These are phyloP conservation scores for Jacana jacana DNA, from an alignment of 2,113 vertebrate genomes.

Conservation along the genomic window DNA sequence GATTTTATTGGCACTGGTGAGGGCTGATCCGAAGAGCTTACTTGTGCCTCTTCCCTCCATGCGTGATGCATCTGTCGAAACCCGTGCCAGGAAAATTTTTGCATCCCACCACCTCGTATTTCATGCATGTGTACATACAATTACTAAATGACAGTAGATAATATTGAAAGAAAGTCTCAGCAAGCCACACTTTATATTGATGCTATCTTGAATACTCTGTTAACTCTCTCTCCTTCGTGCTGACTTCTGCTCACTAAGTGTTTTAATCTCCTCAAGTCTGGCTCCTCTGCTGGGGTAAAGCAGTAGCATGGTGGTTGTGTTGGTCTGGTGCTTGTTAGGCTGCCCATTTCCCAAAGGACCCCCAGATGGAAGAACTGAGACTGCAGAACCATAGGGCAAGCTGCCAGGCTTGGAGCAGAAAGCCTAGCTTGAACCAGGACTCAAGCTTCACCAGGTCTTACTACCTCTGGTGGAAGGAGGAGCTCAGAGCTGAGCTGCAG, in stretches of 20 bases:
- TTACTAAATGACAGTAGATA: neutral
- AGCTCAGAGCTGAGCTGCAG: neutral
- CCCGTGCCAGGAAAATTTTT: neutral
- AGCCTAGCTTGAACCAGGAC: neutral
- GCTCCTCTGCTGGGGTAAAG: accelerated
- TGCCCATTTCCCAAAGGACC: neutral
- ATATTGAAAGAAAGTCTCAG: neutral
- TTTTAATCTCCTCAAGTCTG: neutral
- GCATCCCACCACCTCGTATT: neutral
- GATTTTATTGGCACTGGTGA: neutral
- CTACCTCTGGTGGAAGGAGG: neutral
- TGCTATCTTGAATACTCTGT: neutral
- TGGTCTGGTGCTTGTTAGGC: neutral
- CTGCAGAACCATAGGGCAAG: neutral
- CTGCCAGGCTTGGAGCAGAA: neutral
- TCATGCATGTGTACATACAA: neutral
- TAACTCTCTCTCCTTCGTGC: neutral
- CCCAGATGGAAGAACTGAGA: neutral
- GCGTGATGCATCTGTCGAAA: neutral
- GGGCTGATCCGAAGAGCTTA: neutral
- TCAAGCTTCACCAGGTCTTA: neutral
- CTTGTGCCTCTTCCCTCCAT: neutral
- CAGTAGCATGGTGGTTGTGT: neutral
- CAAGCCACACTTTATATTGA: neutral
- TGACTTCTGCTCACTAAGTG: neutral